Conservation (phyloP, 2,888 invertebrate genomes). For the Nephrocerus scutellatus region DNA sequence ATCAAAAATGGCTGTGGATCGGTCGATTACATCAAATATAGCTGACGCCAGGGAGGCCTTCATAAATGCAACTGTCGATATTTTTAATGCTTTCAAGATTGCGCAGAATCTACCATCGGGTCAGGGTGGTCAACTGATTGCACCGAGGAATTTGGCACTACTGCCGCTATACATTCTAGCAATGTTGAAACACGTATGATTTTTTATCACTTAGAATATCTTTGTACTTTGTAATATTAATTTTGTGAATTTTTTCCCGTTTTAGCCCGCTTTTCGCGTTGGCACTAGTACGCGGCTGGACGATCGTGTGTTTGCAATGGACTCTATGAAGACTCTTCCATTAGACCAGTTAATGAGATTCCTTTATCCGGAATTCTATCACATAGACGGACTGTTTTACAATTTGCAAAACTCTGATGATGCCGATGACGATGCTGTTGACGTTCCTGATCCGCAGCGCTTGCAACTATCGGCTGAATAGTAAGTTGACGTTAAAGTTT, state of each 20-base stretch:
- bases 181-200: slow-evolving; percentile 75
- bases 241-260: slow-evolving; percentile 13
- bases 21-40: slow-evolving; percentile 76
- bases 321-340: slow-evolving; percentile 84
- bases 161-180: slow-evolving; percentile 86
- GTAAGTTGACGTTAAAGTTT: slow-evolving; percentile 39
- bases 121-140: slow-evolving; percentile 58
- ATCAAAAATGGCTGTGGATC: slow-evolving; percentile 96
- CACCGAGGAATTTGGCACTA: slow-evolving; percentile 69
- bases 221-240: not conserved
- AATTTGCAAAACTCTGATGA: slow-evolving; percentile 41
- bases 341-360: slow-evolving; percentile 70
- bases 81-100: slow-evolving; percentile 66
- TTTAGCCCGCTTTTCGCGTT: slow-evolving; percentile 78
- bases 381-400: slow-evolving; percentile 66
- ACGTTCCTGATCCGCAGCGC: slow-evolving; percentile 61
- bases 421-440: slow-evolving; percentile 42
- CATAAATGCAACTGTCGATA: slow-evolving; percentile 90
- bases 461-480: slow-evolving; percentile 79
- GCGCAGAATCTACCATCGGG: slow-evolving; percentile 58
- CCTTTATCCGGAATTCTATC: slow-evolving; percentile 89
- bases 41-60: slow-evolving; percentile 94
- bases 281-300: slow-evolving; percentile 85
- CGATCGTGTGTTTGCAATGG: slow-evolving; percentile 89
- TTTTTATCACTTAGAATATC: too few relatives aligned